A percentile compares a stretch with the other conserved stretches of the same genome.
Evolutionary conservation across 1,140 invertebrate species (phyloP).

Genomic region (Stenopsyche tienmushanensis): DNA sequence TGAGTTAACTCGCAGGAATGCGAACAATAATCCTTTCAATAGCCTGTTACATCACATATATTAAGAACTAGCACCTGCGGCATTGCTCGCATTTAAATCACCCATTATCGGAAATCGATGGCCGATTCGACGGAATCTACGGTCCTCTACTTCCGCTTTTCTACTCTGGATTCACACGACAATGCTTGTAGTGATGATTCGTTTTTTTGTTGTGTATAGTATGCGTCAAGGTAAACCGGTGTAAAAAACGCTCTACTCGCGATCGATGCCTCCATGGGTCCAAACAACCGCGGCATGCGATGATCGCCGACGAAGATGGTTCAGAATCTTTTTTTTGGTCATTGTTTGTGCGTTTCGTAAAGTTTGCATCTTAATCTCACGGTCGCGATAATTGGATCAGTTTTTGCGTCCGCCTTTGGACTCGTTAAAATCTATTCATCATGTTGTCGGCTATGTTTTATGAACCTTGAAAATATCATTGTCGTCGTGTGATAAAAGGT

Average conservation of each 20-base stretch:
- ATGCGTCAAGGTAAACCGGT: slow-evolving; percentile 37
- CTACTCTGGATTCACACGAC: slow-evolving; percentile 27
- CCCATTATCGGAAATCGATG: slow-evolving; percentile 21
- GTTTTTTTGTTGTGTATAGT: slow-evolving; percentile 26
- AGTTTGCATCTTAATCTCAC: slow-evolving; percentile 8
- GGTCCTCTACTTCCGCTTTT: slow-evolving; percentile 34
- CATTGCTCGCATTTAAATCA: too few species aligned
- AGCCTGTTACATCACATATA: too few species aligned
- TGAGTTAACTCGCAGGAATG: too few species aligned
- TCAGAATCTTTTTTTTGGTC: background rate
- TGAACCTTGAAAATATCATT: too few species aligned
- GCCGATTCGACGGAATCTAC: background rate
- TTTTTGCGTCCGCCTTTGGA: background rate
- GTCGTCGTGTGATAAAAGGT: too few species aligned
- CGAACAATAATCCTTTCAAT: too few species aligned
- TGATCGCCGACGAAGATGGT: background rate
- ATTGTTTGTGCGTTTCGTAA: background rate
- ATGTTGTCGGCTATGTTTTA: background rate
- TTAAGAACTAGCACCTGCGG: too few species aligned
- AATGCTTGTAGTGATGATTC: slow-evolving; percentile 36
- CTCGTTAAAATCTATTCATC: background rate
- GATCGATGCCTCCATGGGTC: slow-evolving; percentile 20
- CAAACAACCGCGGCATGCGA: background rate
- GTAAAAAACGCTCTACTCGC: slow-evolving; percentile 14
- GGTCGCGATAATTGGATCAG: slow-evolving; percentile 6